Conservation (phyloP, 2,113 vertebrate species). For the Pelmatolapia mariae region DNA sequence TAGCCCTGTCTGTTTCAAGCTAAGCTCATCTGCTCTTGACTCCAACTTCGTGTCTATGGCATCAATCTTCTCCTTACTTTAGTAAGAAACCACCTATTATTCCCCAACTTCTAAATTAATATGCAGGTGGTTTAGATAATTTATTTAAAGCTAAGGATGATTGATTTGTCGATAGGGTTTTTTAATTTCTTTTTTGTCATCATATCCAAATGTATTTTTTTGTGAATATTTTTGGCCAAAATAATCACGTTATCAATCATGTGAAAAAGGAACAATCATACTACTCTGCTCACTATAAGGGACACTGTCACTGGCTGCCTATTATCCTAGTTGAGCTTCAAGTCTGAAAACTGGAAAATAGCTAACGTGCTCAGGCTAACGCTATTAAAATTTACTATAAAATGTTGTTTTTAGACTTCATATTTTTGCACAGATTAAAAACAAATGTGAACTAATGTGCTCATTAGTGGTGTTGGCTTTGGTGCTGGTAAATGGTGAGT, state of each 20-base stretch:
- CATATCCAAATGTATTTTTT: background rate
- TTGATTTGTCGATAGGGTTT: background rate
- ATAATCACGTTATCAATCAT: rapidly evolving
- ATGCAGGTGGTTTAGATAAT: background rate
- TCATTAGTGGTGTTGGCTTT: background rate
- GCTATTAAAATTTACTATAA: background rate
- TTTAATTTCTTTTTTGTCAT: background rate
- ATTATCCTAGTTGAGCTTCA: background rate
- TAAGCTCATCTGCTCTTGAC: background rate
- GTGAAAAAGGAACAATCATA: background rate
- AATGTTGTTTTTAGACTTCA: background rate
- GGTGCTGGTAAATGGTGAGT: background rate
- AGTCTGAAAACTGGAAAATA: background rate
- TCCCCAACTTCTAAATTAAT: background rate
- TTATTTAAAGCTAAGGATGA: background rate
- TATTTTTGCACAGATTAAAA: background rate
- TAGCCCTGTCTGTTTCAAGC: background rate
- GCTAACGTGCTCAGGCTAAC: background rate
- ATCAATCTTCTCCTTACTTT: background rate
- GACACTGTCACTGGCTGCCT: background rate
- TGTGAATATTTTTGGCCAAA: background rate
- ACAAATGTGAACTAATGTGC: background rate
- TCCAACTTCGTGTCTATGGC: background rate
- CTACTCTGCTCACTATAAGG: background rate
- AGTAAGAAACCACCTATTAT: background rate